Conservation (phyloP, 2,888 invertebrate genomes). For the Netelia inedita region DNA sequence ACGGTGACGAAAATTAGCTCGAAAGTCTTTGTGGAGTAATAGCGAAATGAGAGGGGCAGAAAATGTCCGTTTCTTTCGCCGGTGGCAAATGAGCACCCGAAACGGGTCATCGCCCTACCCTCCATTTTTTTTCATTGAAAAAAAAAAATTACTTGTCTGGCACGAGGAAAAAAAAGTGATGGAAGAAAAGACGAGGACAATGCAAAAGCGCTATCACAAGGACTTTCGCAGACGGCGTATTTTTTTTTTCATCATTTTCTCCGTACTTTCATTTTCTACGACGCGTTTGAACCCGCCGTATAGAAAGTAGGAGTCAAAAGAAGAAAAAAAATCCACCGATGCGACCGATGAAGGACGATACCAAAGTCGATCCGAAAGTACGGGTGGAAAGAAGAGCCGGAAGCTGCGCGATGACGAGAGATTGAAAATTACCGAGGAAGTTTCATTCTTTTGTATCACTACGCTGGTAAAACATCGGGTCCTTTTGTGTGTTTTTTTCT, state of each 20-base stretch:
- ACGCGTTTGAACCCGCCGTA: constrained; percentile 10
- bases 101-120: constrained; percentile 52
- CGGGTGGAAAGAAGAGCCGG: constrained; percentile 20
- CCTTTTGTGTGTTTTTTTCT: constrained; percentile 51
- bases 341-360: constrained; percentile 41
- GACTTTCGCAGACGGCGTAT: constrained; percentile 28
- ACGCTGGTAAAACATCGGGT: constrained; percentile 37
- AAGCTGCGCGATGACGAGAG: constrained; percentile 51
- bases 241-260: constrained; percentile 27
- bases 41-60: constrained; percentile 7
- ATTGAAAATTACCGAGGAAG: constrained; percentile 31
- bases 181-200: constrained; percentile 32
- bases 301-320: neutral
- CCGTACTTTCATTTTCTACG: constrained; percentile 9
- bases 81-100: neutral
- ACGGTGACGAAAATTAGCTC: constrained; percentile 33
- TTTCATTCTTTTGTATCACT: constrained; percentile 45
- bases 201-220: constrained; percentile 20
- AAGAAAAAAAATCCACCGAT: constrained; percentile 17
- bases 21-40: constrained; percentile 24
- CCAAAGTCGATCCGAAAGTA: neutral
- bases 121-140: constrained; percentile 51
- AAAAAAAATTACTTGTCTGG: constrained; percentile 54
- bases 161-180: constrained; percentile 8
- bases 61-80: constrained; percentile 4